These are phyloP conservation scores for Heterodera schachtii DNA, from an alignment of 1,140 invertebrate genomes.

Conservation along the genomic window DNA sequence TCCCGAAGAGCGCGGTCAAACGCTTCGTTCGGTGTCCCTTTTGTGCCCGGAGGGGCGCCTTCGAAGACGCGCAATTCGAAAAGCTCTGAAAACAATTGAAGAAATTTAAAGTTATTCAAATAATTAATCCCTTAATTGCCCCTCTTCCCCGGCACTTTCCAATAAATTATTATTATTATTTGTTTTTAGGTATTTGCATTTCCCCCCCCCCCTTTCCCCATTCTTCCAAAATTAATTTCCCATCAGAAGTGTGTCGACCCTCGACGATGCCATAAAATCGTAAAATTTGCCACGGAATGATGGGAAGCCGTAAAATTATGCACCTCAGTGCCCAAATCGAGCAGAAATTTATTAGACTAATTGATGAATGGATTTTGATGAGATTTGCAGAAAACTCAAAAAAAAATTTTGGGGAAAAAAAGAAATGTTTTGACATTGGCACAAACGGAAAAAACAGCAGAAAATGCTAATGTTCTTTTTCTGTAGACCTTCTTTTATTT, in stretches of 20 bases:
- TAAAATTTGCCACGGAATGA: conserved; percentile 1
- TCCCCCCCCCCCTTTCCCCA: neutral
- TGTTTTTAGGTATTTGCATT: conserved; percentile 2
- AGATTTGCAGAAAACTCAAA: conserved; percentile 3
- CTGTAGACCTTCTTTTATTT: neutral
- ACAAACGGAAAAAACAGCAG: neutral
- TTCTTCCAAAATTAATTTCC: conserved; percentile 22
- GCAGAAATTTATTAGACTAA: neutral
- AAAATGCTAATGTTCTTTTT: neutral
- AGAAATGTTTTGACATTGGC: too few species aligned
- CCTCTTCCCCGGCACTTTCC: neutral
- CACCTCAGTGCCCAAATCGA: neutral
- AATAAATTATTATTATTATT: conserved; percentile 7
- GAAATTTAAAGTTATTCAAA: too few species aligned
- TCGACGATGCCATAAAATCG: conserved; percentile 8
- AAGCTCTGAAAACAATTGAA: conserved; percentile 35
- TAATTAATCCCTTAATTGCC: neutral
- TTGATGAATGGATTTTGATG: neutral
- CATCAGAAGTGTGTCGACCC: neutral
- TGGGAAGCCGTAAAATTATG: conserved; percentile 32
- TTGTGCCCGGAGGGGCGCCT: conserved; percentile 53
- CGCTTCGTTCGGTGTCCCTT: conserved; percentile 53
- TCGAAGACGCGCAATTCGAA: conserved; percentile 55
- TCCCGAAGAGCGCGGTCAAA: conserved; percentile 48
- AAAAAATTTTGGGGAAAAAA: too few species aligned